Percentiles rank a stretch among this genome's conserved stretches.
Conservation (phyloP, 2,888 invertebrate genomes). For the Synanthedon myopaeformis region DNA sequence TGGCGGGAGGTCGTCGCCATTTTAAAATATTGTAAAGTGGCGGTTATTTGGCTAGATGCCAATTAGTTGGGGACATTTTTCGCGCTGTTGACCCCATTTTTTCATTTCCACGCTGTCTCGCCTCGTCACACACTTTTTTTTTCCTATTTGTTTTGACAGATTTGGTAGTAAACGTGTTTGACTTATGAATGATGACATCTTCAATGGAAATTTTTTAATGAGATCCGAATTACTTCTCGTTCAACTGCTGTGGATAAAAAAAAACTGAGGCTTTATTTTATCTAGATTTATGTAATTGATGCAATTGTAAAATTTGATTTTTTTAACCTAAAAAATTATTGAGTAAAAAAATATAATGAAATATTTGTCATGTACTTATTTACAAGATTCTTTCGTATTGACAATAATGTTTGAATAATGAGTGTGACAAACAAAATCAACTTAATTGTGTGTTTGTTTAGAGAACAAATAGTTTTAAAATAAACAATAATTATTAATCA, state of each 20-base stretch:
- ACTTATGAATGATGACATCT: neutral
- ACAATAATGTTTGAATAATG: too few relatives aligned
- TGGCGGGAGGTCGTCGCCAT: slow-evolving; percentile 32
- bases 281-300: too few relatives aligned
- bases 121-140: slow-evolving; percentile 20
- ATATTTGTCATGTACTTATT: too few relatives aligned
- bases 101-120: slow-evolving; percentile 42
- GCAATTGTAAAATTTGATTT: too few relatives aligned
- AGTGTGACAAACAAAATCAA: neutral
- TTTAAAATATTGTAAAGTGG: slow-evolving; percentile 27
- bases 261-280: too few relatives aligned
- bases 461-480: neutral
- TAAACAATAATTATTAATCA: neutral
- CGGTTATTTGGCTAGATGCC: slow-evolving; percentile 33
- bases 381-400: too few relatives aligned
- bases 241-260: too few relatives aligned
- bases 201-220: neutral
- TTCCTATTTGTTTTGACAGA: slow-evolving; percentile 20
- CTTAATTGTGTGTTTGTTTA: neutral
- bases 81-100: slow-evolving; percentile 44
- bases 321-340: too few relatives aligned
- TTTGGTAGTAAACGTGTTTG: slow-evolving; percentile 7
- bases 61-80: slow-evolving; percentile 42
- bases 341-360: too few relatives aligned
- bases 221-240: too few relatives aligned